Evolutionary conservation across 1,140 invertebrate genomes (phyloP).

Genomic region (Luehdorfia chinensis): DNA sequence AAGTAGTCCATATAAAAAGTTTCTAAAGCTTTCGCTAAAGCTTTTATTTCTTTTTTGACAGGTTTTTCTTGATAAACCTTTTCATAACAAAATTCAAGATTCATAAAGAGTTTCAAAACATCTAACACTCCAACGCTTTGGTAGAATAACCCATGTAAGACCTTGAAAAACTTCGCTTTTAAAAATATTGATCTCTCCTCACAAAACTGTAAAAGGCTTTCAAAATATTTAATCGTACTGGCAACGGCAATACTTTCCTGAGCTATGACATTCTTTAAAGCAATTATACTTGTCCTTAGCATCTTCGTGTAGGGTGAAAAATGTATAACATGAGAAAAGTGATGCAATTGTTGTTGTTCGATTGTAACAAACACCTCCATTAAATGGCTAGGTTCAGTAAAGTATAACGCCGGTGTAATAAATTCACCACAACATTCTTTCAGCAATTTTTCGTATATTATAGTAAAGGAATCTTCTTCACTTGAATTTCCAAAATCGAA

Average conservation of each 20-base stretch:
- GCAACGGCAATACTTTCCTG: conserved; percentile 39
- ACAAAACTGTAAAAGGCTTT: conserved; percentile 35
- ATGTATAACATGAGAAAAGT: conserved; percentile 48
- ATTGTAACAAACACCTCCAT: conserved; percentile 77
- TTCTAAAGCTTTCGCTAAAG: conserved; percentile 49
- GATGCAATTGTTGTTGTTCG: conserved; percentile 74
- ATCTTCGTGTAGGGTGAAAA: conserved; percentile 36
- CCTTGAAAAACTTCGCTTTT: conserved; percentile 50
- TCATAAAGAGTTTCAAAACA: conserved; percentile 49
- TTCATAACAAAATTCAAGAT: conserved; percentile 61
- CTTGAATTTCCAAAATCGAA: conserved; percentile 52
- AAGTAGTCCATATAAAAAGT: conserved; percentile 50
- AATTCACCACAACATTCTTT: conserved; percentile 57
- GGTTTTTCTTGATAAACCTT: conserved; percentile 52
- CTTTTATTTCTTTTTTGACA: conserved; percentile 40
- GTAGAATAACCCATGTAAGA: conserved; percentile 54
- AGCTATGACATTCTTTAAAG: conserved; percentile 37
- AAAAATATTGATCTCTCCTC: conserved; percentile 39
- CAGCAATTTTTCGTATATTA: conserved; percentile 74
- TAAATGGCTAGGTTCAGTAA: conserved; percentile 76
- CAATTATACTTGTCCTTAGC: conserved; percentile 35
- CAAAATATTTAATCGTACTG: conserved; percentile 38
- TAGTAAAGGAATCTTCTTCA: conserved; percentile 62
- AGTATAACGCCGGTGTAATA: conserved; percentile 76
- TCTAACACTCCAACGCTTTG: conserved; percentile 41